These are phyloP conservation scores for Ploceus nigricollis DNA, from an alignment of 2,113 vertebrate species.

Conservation along the genomic window DNA sequence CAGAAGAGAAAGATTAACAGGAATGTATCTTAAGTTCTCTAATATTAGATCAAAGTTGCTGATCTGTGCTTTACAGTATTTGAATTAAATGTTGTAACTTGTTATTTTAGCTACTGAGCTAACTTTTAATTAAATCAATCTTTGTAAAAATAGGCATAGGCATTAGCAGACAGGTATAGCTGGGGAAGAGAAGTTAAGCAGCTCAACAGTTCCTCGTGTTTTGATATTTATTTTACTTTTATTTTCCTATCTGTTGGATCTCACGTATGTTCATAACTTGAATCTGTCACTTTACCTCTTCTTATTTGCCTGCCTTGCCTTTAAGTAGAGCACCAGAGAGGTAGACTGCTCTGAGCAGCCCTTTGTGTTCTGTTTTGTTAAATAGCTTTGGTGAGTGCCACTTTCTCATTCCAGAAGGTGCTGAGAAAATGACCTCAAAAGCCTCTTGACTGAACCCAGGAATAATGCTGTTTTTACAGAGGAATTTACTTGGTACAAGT, in stretches of 20 bases:
- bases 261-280: not conserved
- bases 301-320: not conserved
- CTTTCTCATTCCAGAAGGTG: constrained; percentile 24
- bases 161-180: not conserved
- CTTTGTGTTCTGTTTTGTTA: not conserved
- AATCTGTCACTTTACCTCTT: not conserved
- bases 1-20: not conserved
- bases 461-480: not conserved
- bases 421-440: constrained; percentile 28
- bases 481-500: not conserved
- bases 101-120: not conserved
- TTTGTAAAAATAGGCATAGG: not conserved
- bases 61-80: not conserved
- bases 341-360: not conserved
- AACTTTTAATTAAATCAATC: not conserved
- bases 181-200: not conserved
- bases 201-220: not conserved
- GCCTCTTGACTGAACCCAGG: not conserved
- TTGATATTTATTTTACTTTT: not conserved
- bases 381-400: constrained; percentile 4
- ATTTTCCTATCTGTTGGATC: rapidly evolving
- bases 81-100: not conserved
- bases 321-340: not conserved
- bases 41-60: not conserved
- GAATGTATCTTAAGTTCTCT: not conserved